phyloP scores from a whole-genome alignment of 1,140 invertebrate species.

The Cotesia glomerata region DNA sequence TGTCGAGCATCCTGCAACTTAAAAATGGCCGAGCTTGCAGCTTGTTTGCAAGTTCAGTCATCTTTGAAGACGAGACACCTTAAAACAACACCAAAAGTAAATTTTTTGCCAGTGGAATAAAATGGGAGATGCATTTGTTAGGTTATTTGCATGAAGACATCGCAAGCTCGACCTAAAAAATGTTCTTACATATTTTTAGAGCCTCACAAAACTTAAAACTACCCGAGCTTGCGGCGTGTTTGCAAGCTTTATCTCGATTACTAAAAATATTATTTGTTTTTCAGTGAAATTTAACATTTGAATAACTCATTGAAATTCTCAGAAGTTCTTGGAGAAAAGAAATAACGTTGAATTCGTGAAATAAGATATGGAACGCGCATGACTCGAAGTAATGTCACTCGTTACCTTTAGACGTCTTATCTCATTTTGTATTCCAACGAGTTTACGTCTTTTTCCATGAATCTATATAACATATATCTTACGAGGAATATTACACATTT shows the following conservation, averaged over 20 bases:
- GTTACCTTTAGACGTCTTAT: conserved; percentile 33
- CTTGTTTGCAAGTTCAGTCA: neutral
- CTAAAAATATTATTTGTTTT: neutral
- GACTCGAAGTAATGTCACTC: conserved; percentile 29
- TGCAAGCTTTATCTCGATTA: neutral
- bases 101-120: too few species aligned
- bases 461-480: too few species aligned
- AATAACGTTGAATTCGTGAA: conserved; percentile 24
- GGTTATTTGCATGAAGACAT: neutral
- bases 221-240: too few species aligned
- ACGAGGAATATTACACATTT: too few species aligned
- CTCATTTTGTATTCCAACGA: conserved; percentile 36
- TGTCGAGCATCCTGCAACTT: neutral
- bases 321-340: neutral
- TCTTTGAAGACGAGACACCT: neutral
- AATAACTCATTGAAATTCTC: conserved; percentile 5
- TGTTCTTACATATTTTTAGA: neutral
- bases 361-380: conserved; percentile 39
- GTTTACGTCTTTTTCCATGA: conserved; percentile 4
- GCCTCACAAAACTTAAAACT: neutral
- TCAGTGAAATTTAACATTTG: neutral
- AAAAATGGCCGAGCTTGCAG: neutral
- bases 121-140: too few species aligned
- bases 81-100: too few species aligned
- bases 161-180: neutral